Evolutionary conservation across 2,113 vertebrate species (phyloP), one percentile per base, ranked within the genome.

Genomic region (Hemibagrus wyckioides): DNA sequence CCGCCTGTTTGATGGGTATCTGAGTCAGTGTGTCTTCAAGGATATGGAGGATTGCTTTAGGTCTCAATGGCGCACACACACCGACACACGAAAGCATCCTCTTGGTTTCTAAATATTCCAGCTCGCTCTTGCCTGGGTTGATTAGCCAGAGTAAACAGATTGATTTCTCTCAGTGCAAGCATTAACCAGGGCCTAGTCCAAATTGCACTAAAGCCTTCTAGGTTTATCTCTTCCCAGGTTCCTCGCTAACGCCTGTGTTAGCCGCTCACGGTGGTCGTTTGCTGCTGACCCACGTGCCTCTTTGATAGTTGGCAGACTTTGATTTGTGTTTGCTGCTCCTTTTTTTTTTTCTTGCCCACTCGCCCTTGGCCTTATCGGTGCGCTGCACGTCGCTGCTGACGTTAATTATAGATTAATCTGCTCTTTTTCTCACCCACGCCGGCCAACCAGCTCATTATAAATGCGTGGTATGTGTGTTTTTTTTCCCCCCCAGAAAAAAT

Each of bases 391-490:
- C 81, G 81, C 41, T 19, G 44, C 86, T 77, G 67, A 87, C 80
- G 67, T 75, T 83, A 83, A 76, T 83, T 87, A 83, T 87, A 73
- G 69, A 83, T 87, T 83, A 87, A 87, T 87, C 80, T 77, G 56
- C 80, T 63, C 81, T 65, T 48, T 50, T 52, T 9, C 33, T 36
- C 15, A 57, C 69, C 71, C 82, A 54, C 57, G 61, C 81, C n/a
- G 57, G 48, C 71, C 71, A 83, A 33, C 57, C 71, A 41, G 28
- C 71, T 87, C 71, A 79, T 87, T 87, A 83, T 61, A 63, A 79
- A 77, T 84, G 75, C 39, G 15, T 61, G n/a, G 50, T 50, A 10
- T 44, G 6, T 13, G 23, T 71, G 59, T 57, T 8, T 15, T 33
- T 2, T 3, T n/a, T 44, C 17, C 23, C 6, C 76, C 28, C 25